These are phyloP conservation scores for Pseudotriccus pelzelni DNA, from an alignment of 2,797 vertebrate genomes.

Conservation along the genomic window DNA sequence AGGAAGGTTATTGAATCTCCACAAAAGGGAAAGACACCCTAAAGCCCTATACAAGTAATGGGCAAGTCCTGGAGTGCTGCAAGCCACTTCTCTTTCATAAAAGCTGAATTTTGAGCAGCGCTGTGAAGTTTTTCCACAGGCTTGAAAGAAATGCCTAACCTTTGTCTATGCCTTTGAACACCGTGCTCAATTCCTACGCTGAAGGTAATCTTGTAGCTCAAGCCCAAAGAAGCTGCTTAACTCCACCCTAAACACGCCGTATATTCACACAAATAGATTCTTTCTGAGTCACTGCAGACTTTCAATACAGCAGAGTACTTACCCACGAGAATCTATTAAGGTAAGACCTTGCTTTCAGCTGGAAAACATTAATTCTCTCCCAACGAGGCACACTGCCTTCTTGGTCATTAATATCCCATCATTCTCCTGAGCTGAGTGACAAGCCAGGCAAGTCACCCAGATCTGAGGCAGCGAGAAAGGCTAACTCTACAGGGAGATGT, in stretches of 20 bases:
- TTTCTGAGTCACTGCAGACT: neutral
- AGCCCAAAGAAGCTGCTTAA: neutral
- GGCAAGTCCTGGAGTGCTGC: neutral
- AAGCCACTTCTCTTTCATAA: neutral
- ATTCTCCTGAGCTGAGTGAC: constrained; percentile 16
- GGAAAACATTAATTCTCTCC: constrained; percentile 29
- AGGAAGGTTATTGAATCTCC: neutral
- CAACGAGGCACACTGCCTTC: neutral
- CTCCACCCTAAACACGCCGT: neutral
- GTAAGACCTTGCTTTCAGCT: constrained; percentile 25
- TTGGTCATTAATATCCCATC: constrained; percentile 26
- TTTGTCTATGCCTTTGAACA: neutral
- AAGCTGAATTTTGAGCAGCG: neutral
- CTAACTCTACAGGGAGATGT: neutral
- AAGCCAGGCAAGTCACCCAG: neutral
- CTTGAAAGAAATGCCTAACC: neutral
- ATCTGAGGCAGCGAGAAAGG: neutral
- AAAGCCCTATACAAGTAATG: neutral
- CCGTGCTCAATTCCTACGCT: fast-evolving
- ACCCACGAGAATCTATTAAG: constrained; percentile 1
- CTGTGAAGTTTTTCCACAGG: neutral
- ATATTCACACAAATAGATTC: neutral
- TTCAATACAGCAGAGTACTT: neutral
- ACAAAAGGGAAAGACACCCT: neutral
- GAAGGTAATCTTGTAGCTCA: neutral